Percentiles rank a stretch among this genome's conserved stretches.
phyloP scores from a whole-genome alignment of 2,888 invertebrate species.

The Catotricha subobsoleta region DNA sequence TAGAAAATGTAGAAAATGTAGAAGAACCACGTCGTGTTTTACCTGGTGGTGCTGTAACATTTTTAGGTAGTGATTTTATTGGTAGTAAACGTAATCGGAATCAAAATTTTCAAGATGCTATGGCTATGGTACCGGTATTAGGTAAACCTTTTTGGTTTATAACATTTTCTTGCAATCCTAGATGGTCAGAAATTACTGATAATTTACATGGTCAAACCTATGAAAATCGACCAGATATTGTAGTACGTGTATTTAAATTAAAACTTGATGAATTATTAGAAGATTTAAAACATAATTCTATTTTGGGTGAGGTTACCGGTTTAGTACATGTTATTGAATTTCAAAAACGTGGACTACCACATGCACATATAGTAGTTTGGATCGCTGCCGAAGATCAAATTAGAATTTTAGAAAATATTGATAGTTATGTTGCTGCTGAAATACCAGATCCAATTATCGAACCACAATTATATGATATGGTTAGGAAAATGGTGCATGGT shows the following conservation, averaged over 20 bases:
- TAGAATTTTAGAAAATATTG: slow-evolving; percentile 10
- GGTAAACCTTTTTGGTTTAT: slow-evolving; percentile 11
- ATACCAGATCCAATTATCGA: slow-evolving; percentile 17
- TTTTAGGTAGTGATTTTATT: too few relatives aligned
- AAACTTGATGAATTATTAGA: slow-evolving; percentile 7
- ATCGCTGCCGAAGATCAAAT: slow-evolving; percentile 12
- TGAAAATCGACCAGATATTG: slow-evolving; percentile 9
- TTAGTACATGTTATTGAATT: slow-evolving; percentile 18
- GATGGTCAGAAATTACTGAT: slow-evolving; percentile 9
- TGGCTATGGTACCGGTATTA: slow-evolving; percentile 10
- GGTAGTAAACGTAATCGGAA: not conserved
- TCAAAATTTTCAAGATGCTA: slow-evolving; percentile 12
- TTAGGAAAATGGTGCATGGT: too few relatives aligned
- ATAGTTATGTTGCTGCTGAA: slow-evolving; percentile 11
- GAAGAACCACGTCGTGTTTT: too few relatives aligned
- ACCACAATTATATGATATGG: slow-evolving; percentile 15
- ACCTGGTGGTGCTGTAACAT: too few relatives aligned
- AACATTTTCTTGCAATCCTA: slow-evolving; percentile 10
- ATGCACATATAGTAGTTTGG: slow-evolving; percentile 14
- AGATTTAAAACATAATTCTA: slow-evolving; percentile 4
- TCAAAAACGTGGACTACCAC: slow-evolving; percentile 18
- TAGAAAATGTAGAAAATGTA: too few relatives aligned
- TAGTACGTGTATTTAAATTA: slow-evolving; percentile 12
- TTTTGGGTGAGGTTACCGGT: slow-evolving; percentile 11
- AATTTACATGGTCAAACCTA: slow-evolving; percentile 1